Evolutionary conservation across 2,113 vertebrate genomes (phyloP), one percentile per base, ranked within the genome.

Genomic region (Orycteropus afer): DNA sequence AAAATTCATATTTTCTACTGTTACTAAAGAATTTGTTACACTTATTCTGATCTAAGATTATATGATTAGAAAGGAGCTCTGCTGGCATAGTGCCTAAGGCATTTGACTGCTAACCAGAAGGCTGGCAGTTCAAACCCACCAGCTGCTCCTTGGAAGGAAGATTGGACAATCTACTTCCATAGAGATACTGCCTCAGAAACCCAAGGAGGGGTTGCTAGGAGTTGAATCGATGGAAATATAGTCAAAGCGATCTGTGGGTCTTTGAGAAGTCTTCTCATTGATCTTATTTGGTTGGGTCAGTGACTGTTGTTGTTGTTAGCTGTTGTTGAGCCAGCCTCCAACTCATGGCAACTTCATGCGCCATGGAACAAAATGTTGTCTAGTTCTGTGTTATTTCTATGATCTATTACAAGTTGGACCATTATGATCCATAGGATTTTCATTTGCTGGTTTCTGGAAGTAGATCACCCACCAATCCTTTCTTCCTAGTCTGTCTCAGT

Each of bases 211-310:
- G n/a, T n/a, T n/a, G n/a, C n/a, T n/a, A n/a, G n/a, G n/a, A n/a
- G n/a, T n/a, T n/a, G 0, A 32, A 17, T 49, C 17, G 67, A 22
- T 1, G 85, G 87, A 29, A 37, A 5, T 6, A 17, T 0, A 87
- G 78, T 5, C 17, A 17, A 55, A 71, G n/a, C 65, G n/a, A 0
- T 25, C 18, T n/a, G 23, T 1, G 40, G 40, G 67, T 59, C 71
- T 77, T 49, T 22, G 22, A 37, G 73, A 88, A 1, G 17, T 27
- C 71, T 55, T 79, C 55, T 18, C 15, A 8, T 12, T 1, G 8
- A 27, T 34, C 25, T 1, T 1, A 5, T 29, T 25, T 57, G 11
- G 25, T 14, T 53, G 45, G 9, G 5, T 2, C n/a, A 3, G 45
- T 67, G 67, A 71, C 67, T 37, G 34, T 25, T 69, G 65, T 13